Conservation (phyloP, 2,888 invertebrate species). For the Teinopalpus imperialis region DNA sequence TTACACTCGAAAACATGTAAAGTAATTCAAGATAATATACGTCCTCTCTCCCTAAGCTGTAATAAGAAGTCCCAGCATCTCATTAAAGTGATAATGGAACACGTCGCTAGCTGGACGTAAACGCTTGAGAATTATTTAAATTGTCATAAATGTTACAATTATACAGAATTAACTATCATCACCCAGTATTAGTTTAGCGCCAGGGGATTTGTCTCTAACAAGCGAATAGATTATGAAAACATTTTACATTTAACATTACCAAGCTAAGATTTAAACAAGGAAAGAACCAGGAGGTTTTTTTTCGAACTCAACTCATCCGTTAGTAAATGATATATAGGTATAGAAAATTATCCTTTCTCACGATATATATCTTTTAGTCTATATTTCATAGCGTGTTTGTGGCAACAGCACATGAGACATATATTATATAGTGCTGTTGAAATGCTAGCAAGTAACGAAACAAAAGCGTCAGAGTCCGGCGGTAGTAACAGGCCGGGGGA, state of each 20-base stretch:
- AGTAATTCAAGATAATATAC: slow-evolving; percentile 7
- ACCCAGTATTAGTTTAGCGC: background rate
- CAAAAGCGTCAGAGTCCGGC: slow-evolving; percentile 2
- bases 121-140: slow-evolving; percentile 14
- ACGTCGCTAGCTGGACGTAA: slow-evolving; percentile 1
- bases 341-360: no score
- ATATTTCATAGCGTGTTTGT: no score
- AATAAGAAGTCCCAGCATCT: slow-evolving; percentile 9
- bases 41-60: background rate
- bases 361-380: no score
- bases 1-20: slow-evolving; percentile 6
- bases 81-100: slow-evolving; percentile 14
- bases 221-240: no score
- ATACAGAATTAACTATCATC: slow-evolving; percentile 7
- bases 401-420: no score
- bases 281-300: no score
- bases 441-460: background rate
- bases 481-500: slow-evolving; percentile 33
- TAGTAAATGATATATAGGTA: no score
- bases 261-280: no score
- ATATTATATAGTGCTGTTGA: background rate
- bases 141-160: slow-evolving; percentile 24
- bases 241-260: no score
- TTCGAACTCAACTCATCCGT: no score
- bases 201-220: no score